Evolutionary conservation across 2,797 vertebrate genomes (phyloP).

Genomic region (Hydrolagus colliei): DNA sequence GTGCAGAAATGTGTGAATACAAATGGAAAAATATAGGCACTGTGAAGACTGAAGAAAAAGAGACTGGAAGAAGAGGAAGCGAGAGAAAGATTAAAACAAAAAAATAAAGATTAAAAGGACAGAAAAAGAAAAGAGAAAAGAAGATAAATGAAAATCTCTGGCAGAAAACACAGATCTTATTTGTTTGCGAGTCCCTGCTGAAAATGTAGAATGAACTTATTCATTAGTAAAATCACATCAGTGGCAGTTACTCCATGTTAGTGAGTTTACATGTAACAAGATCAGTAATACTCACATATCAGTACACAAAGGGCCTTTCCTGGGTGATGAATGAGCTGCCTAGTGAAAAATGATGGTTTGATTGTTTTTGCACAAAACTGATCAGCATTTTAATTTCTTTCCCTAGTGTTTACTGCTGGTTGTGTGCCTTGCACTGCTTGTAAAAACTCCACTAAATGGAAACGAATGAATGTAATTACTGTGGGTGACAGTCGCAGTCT

Average conservation of each 20-base stretch:
- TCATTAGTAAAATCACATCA: constrained; percentile 79
- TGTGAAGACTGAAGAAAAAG: not conserved
- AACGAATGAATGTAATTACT: constrained; percentile 82
- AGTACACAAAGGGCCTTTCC: constrained; percentile 55
- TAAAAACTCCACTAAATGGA: constrained; percentile 76
- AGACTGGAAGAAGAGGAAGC: not conserved
- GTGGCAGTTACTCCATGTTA: constrained; percentile 75
- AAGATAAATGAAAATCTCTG: constrained; percentile 22
- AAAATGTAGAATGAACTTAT: constrained; percentile 73
- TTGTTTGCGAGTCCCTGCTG: constrained; percentile 51
- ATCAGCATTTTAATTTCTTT: constrained; percentile 83
- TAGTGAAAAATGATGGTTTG: constrained; percentile 78
- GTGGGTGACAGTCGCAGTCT: constrained; percentile 72
- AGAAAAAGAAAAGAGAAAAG: not conserved
- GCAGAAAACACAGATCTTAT: constrained; percentile 51
- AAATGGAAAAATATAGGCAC: not conserved
- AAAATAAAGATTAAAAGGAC: not conserved
- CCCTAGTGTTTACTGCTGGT: constrained; percentile 79
- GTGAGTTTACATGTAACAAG: constrained; percentile 80
- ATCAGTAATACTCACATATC: constrained; percentile 61
- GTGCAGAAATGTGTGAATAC: not conserved
- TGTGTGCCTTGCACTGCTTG: constrained; percentile 72
- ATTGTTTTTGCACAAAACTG: constrained; percentile 77
- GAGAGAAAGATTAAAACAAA: not conserved
- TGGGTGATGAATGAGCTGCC: constrained; percentile 71